A percentile compares a stretch with the other conserved stretches of the same genome.
These are phyloP conservation scores for Philopedon plagiatum DNA, from an alignment of 2,888 invertebrate genomes.

Conservation along the genomic window DNA sequence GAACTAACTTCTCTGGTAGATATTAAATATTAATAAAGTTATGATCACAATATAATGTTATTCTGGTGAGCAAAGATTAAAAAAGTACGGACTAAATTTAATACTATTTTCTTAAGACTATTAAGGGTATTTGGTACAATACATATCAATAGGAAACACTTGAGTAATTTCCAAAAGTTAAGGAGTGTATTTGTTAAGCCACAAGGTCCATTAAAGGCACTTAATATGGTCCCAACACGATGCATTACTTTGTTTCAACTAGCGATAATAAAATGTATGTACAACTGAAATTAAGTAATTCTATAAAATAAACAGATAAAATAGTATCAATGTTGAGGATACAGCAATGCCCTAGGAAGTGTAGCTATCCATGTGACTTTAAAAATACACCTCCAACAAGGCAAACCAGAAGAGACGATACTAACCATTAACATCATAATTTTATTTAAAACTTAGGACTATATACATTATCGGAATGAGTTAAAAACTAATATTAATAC, in stretches of 20 bases:
- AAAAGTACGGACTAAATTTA: constrained; percentile 17
- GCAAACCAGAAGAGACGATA: background rate
- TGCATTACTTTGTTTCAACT: too few species aligned
- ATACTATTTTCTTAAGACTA: constrained; percentile 33
- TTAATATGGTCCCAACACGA: too few species aligned
- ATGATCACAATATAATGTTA: constrained; percentile 33
- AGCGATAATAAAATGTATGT: too few species aligned
- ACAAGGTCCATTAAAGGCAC: background rate
- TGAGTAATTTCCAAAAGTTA: constrained; percentile 16
- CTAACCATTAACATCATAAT: background rate
- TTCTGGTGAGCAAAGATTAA: constrained; percentile 27
- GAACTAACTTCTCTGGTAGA: constrained; percentile 4
- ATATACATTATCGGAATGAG: constrained; percentile 40
- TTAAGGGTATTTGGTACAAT: constrained; percentile 36
- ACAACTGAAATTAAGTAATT: too few species aligned
- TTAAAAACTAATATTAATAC: constrained; percentile 36
- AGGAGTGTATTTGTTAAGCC: constrained; percentile 1
- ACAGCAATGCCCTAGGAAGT: too few species aligned
- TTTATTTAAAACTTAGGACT: background rate
- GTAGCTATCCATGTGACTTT: constrained; percentile 8
- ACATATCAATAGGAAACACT: constrained; percentile 12
- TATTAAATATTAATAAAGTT: constrained; percentile 37
- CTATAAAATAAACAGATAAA: too few species aligned
- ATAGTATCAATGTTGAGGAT: too few species aligned
- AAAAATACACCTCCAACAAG: constrained; percentile 2